phyloP scores from a whole-genome alignment of 2,113 vertebrate genomes.

The Mugil cephalus region DNA sequence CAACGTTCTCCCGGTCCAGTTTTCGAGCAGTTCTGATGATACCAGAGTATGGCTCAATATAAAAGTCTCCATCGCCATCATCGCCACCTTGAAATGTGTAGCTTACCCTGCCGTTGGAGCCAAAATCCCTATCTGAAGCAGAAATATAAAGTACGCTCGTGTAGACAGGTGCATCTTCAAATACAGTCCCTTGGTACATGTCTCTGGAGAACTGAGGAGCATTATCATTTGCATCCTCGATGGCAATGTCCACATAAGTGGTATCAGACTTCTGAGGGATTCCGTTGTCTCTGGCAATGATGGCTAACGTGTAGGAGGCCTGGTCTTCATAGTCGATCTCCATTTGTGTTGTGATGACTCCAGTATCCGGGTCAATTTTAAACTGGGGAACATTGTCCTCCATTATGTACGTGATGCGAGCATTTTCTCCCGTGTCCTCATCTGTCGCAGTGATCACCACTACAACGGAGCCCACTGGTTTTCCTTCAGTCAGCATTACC shows the following conservation, averaged over 20 bases:
- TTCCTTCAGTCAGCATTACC: conserved; percentile 89
- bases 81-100: conserved; percentile 94
- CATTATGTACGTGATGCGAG: conserved; percentile 93
- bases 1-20: conserved; percentile 94
- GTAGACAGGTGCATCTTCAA: conserved; percentile 89
- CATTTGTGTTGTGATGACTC: conserved; percentile 92
- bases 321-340: conserved; percentile 96
- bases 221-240: conserved; percentile 95
- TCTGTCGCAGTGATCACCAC: conserved; percentile 92
- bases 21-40: conserved; percentile 93
- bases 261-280: conserved; percentile 96
- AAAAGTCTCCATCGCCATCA: conserved; percentile 94
- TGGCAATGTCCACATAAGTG: conserved; percentile 94
- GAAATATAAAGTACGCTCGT: conserved; percentile 96
- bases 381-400: conserved; percentile 96
- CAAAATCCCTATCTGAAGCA: conserved; percentile 92
- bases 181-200: conserved; percentile 91
- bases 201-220: conserved; percentile 89
- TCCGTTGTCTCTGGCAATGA: conserved; percentile 94
- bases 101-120: conserved; percentile 90
- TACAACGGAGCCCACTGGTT: conserved; percentile 90
- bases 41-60: conserved; percentile 92
- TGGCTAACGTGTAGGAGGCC: conserved; percentile 93
- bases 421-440: conserved; percentile 95
- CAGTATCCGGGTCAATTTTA: conserved; percentile 90